Conservation (phyloP, 2,797 vertebrate genomes). For the Valencia hispanica region DNA sequence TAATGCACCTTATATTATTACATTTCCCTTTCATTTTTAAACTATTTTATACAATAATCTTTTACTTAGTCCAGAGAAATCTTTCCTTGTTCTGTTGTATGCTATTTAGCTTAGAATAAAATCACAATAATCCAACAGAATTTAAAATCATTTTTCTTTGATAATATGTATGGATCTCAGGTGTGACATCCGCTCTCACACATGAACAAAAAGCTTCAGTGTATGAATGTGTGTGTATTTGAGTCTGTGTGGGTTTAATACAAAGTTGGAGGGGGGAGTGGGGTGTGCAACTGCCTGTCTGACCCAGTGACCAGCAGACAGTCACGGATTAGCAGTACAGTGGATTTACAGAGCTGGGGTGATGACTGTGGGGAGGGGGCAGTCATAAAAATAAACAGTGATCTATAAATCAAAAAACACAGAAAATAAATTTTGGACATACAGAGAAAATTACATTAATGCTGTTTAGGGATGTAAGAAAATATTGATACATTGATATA, state of each 20-base stretch:
- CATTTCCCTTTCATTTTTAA: neutral
- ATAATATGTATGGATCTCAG: neutral
- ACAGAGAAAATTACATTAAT: neutral
- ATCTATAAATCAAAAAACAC: neutral
- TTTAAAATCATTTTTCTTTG: neutral
- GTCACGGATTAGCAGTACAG: constrained; percentile 45
- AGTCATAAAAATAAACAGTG: neutral
- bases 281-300: constrained; percentile 18
- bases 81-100: neutral
- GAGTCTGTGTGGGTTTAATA: neutral
- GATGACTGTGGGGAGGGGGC: neutral
- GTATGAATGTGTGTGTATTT: neutral
- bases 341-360: constrained; percentile 28
- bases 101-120: neutral
- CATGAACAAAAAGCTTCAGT: constrained; percentile 9
- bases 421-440: neutral
- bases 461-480: too few relatives aligned
- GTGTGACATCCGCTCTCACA: constrained; percentile 14
- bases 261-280: neutral
- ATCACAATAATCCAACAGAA: neutral
- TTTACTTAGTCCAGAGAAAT: neutral
- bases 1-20: neutral
- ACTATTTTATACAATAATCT: neutral
- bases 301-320: constrained; percentile 56
- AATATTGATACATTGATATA: too few relatives aligned